Evolutionary conservation across 2,113 vertebrate genomes (phyloP), one percentile per base, ranked within the genome.

Genomic region (Ciconia maguari): DNA sequence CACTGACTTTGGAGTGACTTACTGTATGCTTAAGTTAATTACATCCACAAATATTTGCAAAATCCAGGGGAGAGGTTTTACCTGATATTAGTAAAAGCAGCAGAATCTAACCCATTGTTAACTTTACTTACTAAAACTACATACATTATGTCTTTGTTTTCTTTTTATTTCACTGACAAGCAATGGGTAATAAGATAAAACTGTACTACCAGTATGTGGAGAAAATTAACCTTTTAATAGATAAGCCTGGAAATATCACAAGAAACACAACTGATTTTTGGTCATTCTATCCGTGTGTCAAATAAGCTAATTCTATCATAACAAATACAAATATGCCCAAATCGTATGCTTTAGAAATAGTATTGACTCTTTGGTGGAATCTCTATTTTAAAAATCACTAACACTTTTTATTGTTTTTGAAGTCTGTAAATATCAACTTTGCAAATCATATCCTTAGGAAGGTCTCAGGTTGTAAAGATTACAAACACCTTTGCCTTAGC

Each of bases 1-100:
- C 83, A 84, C 89, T 93, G 87, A 94, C 93, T 95, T 96, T 91
- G 72, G 72, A 97, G 93, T 96, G 91, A 96, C 91, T 96, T 96
- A 89, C 84, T 91, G 80, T 96, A 89, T 61, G 90, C 83, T 95
- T 96, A 95, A 96, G 82, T 92, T 94, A 96, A 95, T 93, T 95
- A 92, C 83, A 89, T 93, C 15, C 60, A 90, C 96, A 95, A 94
- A 95, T 96, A 93, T 96, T 94, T 96, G 92, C 83, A 92, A 94
- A 91, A 92, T 96, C n/a, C 55, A 42, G 34, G 61, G 25, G 87
- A 87, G 74, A 87, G 52, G 5, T 89, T 94, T 89, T 91, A 64
- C 72, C 52, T 89, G 30, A 60, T 92, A 71, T 78, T 83, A 89
- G 49, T 57, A 92, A 78, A 89, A 52, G 57, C 52, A 75, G n/a